Evolutionary conservation across 2,113 vertebrate species (phyloP), one percentile per base, ranked within the genome.

Genomic region (Ptyas mucosa): DNA sequence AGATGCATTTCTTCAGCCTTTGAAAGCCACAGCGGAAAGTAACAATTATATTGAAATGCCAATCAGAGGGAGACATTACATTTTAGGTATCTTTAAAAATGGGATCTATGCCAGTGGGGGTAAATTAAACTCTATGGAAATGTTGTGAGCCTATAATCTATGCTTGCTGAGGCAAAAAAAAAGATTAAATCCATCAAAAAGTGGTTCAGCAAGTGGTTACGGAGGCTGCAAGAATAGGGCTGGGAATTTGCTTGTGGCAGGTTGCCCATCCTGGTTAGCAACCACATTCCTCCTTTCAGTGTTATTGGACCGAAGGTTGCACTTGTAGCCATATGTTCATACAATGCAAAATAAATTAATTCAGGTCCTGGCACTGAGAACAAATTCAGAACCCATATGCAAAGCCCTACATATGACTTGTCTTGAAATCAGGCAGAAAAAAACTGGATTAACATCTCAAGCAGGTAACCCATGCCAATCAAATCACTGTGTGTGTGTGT

Each of bases 271-370:
- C 18, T 43, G 18, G 34, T 81, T 43, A 81, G 34, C 54, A 0
- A 0, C 91, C 55, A 51, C 64, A 92, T 89, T 89, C 0, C 0
- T 34, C 90, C 90, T 92, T 93, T 2, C 20, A 92, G 0, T 51
- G 94, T 14, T 69, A 75, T 75, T 39, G 93, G 29, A 90, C n/a
- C 11, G n/a, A 8, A 94, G 26, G 3, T 53, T 95, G 75, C 58
- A 29, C 29, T 81, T 88, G 15, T 64, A 89, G 20, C 93, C 87
- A 85, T 89, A 87, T 93, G 87, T 2, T 92, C 15, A 46, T 55
- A 58, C 51, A 49, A 94, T 90, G 7, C 20, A 0, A 15, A 54
- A 51, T 58, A n/a, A 64, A 89, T 57, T 53, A 46, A 34, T 57
- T 75, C 52, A n/a, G 21, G 26, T 46, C n/a, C 53, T 86, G 54